Evolutionary conservation across 1,140 invertebrate species (phyloP), one percentile per base, ranked within the genome.

Genomic region (Andricus grossulariae): DNA sequence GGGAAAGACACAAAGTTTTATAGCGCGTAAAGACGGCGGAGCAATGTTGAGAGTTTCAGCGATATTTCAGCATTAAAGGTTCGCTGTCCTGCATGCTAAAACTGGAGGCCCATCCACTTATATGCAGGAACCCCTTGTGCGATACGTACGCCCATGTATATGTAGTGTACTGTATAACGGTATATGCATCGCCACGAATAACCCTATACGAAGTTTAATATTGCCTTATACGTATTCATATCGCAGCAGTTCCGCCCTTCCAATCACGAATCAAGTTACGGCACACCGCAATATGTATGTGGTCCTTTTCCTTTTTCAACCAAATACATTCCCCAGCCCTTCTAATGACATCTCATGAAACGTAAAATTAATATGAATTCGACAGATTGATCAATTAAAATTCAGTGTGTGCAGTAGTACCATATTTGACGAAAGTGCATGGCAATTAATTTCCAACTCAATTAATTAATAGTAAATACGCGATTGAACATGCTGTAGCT

Each of bases 51-150:
- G 71, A 74, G 81, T 82, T 78, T 57, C 75, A 71, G 51, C 84
- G 79, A 84, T 85, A 85, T 85, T 85, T 85, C 75, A 85, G 66
- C 81, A 85, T 85, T 85, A 85, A 82, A 82, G 77, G 77, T 72
- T 75, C 21, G 72, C 73, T 84, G 81, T 73, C 75, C 76, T 77
- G 84, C 83, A 84, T 84, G 81, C 74, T 84, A 84, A 85, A 85
- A 81, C 71, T 76, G 72, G 80, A 50, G 51, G 79, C 71, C 72
- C 80, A 50, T 78, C 73, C 75, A 76, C 74, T 80, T 82, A 75
- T 74, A 80, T 82, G 74, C 76, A 83, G 76, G 70, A 51, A 78
- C 60, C 77, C 75, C 50, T 83, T 77, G 77, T 79, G 55, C 12
- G 10, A 11, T 72, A 50, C 39, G 12, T 72, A 25, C 39, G 18